Percentiles rank a stretch among this genome's conserved stretches.
phyloP scores from a whole-genome alignment of 2,888 invertebrate genomes.

The Lithophane ornitopus region DNA sequence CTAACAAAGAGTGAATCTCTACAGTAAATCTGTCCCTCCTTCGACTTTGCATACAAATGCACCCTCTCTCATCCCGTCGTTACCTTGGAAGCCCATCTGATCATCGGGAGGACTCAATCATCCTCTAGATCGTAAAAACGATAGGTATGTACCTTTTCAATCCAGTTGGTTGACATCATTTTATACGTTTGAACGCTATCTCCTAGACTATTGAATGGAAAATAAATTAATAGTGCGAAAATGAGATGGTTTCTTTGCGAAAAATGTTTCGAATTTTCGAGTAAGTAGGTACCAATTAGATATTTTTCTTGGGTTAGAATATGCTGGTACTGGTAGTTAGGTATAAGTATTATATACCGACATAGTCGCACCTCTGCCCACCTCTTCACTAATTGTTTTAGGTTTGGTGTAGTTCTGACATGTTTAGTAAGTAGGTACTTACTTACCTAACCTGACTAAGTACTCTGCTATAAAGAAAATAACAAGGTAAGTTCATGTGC shows the following conservation, averaged over 20 bases:
- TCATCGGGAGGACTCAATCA: slow-evolving; percentile 24
- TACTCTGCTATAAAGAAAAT: not conserved
- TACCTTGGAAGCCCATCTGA: slow-evolving; percentile 17
- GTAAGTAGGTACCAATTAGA: no score
- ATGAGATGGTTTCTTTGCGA: not conserved
- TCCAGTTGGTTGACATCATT: slow-evolving; percentile 1
- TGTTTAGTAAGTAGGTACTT: not conserved
- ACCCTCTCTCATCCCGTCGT: slow-evolving; percentile 32
- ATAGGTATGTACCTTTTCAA: not conserved
- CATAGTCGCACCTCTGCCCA: not conserved
- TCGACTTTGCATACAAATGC: slow-evolving; percentile 63
- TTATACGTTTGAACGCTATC: not conserved
- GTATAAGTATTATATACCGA: not conserved
- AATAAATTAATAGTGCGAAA: not conserved
- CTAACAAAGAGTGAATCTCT: slow-evolving; percentile 33
- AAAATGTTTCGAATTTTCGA: no score
- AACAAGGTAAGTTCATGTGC: not conserved
- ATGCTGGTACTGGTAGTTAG: not conserved
- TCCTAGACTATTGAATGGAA: not conserved
- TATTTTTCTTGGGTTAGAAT: not conserved
- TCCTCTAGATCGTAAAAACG: slow-evolving; percentile 10
- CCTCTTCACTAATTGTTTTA: not conserved
- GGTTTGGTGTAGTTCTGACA: not conserved
- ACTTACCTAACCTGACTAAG: no score
- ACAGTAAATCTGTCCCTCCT: slow-evolving; percentile 38